These are phyloP conservation scores for Minunthozetes semirufus DNA, from an alignment of 2,888 invertebrate genomes.

Conservation along the genomic window DNA sequence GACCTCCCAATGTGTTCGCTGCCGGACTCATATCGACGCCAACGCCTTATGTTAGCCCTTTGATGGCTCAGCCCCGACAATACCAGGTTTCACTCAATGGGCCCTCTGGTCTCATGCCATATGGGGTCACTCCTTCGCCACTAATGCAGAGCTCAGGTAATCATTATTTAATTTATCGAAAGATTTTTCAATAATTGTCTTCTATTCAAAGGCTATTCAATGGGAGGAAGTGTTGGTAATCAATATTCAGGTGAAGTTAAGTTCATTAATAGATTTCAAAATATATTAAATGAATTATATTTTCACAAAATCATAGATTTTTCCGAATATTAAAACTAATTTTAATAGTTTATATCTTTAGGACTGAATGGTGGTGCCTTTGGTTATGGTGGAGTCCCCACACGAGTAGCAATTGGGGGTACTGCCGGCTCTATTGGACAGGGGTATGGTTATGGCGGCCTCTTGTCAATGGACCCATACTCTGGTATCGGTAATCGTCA, in stretches of 20 bases:
- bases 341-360: neutral
- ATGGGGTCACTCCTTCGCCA: neutral
- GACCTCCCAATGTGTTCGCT: conserved; percentile 15
- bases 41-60: neutral
- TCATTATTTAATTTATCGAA: neutral
- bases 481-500: conserved; percentile 4
- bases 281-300: neutral
- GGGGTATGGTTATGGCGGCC: neutral
- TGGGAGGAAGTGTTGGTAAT: neutral
- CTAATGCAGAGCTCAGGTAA: conserved; percentile 4
- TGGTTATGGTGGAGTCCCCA: conserved; percentile 10
- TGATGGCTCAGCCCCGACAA: conserved; percentile 16
- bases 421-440: neutral
- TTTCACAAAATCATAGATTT: neutral
- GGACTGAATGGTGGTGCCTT: neutral
- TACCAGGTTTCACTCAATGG: neutral
- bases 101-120: neutral
- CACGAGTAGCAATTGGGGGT: neutral
- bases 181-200: no score
- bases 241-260: conserved; percentile 9
- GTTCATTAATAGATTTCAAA: neutral
- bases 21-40: neutral
- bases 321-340: neutral
- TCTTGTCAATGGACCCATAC: neutral
- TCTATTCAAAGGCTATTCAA: neutral